Base-by-base conservation (phyloP, 2,797 vertebrate species). In the Kryptopterus vitreolus region DNA sequence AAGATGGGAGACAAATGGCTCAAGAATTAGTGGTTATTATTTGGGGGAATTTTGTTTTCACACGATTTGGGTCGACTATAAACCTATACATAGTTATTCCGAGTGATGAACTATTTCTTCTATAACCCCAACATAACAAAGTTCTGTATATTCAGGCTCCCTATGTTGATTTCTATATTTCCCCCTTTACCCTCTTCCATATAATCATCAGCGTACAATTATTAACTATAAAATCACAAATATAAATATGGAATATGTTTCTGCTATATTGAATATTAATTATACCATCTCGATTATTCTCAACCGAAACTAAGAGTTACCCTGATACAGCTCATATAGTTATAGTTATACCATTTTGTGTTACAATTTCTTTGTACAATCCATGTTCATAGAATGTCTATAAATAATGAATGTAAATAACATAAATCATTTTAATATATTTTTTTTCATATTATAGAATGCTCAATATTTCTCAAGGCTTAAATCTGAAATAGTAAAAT, bases 271-370 rank as follows among this genome's bases (percentile, higher is more conserved):
- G 4, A 50, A 20, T 20, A 70, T 15, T 7, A 53, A 55, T 22
- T 35, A 22, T 12, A 72, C 15, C n/a, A 52, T 52, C 20, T 52
- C 16, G 11, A 69, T 29, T 31, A 71, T 31, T 53, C 48, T n/a
- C 29, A 15, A 33, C 33, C 18, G 87, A 82, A 82, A 46, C 20
- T 59, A 81, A 89, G 89, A 89, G 85, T 89, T 87, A 84, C 87
- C 91, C 89, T 90, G 89, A 87, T 89, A 71, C 33, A 71, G 29
- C 86, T 88, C n/a, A n/a, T n/a, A n/a, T n/a, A n/a, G n/a, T n/a
- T 83, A 87, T 90, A 89, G 92, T 92, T 91, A 90, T 86, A 85
- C 85, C 83, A 89, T 90, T 90, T 73, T 87, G 84, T 84, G 86
- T 87, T 89, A 90, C 88, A 88, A 90, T 90, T 87, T 86, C 84